Base-by-base conservation (phyloP, 2,113 vertebrate genomes). In the Ictalurus punctatus region DNA sequence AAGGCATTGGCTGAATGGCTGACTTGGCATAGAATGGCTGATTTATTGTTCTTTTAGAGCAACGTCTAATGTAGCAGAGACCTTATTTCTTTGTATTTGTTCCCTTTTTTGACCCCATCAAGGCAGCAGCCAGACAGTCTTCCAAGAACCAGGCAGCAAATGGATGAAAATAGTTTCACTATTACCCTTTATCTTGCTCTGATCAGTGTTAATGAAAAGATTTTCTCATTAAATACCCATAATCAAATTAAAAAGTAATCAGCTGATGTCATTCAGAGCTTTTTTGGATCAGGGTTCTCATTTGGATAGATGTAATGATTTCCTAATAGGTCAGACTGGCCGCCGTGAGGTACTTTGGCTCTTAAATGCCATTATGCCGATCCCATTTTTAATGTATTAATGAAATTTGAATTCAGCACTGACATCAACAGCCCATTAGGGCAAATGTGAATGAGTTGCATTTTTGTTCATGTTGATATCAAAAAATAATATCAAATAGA, bases 171-270 rank as follows among this genome's bases (percentile, higher is more conserved):
- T 89, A 86, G 88, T 74, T 86, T 76, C 71, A 83, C 88, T 84
- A 48, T 89, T 84, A 82, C 61, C 86, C 40, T 86, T 88, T 86
- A 88, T 76, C 71, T 86, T 80, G 63, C 88, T 74, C 71, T 56
- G 84, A 88, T 92, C 86, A 84, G 91, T 89, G 90, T 76, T 91
- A 92, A 88, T 91, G 76, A 91, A 87, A 90, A 84, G 83, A 88
- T 89, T 86, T 89, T 88, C 90, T 90, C 88, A 90, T 92, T 90
- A 88, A 84, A 88, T 16, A 67, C 79, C 86, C 23, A 85, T 89
- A 90, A 90, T 90, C 79, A 85, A 91, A 91, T 92, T 88, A 92
- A 86, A 92, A 86, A 61, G 80, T 88, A 86, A 90, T 89, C 88
- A 92, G 83, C 83, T 65, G 88, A 89, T 89, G 91, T 88, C 84